Base-by-base conservation (phyloP, 2,797 vertebrate species). In the Hippocampus kuda region DNA sequence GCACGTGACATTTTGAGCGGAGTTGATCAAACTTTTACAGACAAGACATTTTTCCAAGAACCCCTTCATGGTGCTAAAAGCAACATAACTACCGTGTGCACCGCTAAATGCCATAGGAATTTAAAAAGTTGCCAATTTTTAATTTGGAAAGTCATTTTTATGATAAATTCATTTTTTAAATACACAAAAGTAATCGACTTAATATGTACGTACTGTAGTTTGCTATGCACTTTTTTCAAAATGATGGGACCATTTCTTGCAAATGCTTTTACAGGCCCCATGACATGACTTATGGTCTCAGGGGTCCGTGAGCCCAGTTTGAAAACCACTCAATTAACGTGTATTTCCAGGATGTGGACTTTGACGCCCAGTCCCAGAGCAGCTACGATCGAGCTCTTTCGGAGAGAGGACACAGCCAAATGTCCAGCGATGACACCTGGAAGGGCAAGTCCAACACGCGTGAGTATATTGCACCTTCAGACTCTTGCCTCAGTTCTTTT, bases 391-490 rank as follows among this genome's bases (percentile, higher is more conserved):
- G 92, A 85, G 96, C 97, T 59, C 89, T 93, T 68, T 99, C 97
- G 0, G 97, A 99, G 80, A 90, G 95, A 81, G 96, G 92, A 77
- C 95, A 96, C 83, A 99, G 96, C 78, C 97, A 99, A 49, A 91
- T 95, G 85, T 99, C 97, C 65, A 98, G 95, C 0, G 97, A 99
- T 38, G 97, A 99, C 30, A 94, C 93, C 77, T 98, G 95, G 94
- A 98, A 94, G 88, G 90, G 93, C 16, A 92, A 88, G 73, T 89
- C 94, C 41, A 92, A 92, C 16, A 84, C 94, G 71, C 92, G 97
- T 98, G 90, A 92, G 95, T 84, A 7, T 1, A 57, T 4, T 15
- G 10, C 53, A 54, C 1, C 2, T 20, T 41, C 46, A 70, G n/a
- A 24, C 27, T 54, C 22, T 38, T n/a, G 22, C 8, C 51, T n/a